A percentile compares a stretch with the other conserved stretches of the same genome.
Conservation (phyloP, 2,888 invertebrate species). For the Tenthredo mesomela region DNA sequence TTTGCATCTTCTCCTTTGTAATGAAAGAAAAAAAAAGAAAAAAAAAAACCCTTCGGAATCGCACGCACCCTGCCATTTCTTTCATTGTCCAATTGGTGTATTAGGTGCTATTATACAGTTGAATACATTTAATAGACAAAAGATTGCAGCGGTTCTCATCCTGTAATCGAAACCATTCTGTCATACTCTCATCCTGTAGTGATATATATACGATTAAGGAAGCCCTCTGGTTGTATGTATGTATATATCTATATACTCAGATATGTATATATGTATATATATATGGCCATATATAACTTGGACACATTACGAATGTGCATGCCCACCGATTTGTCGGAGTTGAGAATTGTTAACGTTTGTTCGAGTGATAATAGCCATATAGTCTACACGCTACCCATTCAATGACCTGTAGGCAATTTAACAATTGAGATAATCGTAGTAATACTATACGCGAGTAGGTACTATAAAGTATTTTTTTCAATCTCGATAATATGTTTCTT, state of each 20-base stretch:
- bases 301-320: slow-evolving; percentile 53
- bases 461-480: not conserved
- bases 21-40: no score
- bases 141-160: slow-evolving; percentile 73
- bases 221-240: not conserved
- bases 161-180: slow-evolving; percentile 33
- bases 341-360: slow-evolving; percentile 54
- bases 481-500: not conserved
- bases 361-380: slow-evolving; percentile 41
- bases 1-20: slow-evolving; percentile 21
- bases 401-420: slow-evolving; percentile 77
- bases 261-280: not conserved
- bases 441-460: slow-evolving; percentile 61
- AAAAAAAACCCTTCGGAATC: slow-evolving; percentile 60
- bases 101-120: slow-evolving; percentile 73
- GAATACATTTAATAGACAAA: slow-evolving; percentile 75
- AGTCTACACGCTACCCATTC: slow-evolving; percentile 65
- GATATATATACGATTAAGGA: slow-evolving; percentile 24
- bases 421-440: slow-evolving; percentile 78
- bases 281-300: slow-evolving; percentile 1
- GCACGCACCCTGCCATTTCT: slow-evolving; percentile 69
- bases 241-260: not conserved
- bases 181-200: not conserved
- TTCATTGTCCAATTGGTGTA: slow-evolving; percentile 75
- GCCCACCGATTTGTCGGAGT: slow-evolving; percentile 45